These are phyloP conservation scores for Antitype chi DNA, from an alignment of 2,888 invertebrate species.

Conservation along the genomic window DNA sequence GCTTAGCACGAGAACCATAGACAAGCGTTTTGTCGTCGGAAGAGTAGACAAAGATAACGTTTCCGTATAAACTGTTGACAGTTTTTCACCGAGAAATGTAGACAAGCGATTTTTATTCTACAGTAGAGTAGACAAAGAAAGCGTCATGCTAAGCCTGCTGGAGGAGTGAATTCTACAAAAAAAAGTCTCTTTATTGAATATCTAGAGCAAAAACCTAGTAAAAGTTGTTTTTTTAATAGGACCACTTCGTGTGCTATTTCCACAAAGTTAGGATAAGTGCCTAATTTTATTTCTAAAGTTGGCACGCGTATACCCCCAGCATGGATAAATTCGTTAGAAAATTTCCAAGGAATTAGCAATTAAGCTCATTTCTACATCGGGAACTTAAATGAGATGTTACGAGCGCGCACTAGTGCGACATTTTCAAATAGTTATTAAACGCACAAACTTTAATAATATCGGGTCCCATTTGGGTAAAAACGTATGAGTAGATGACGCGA, in stretches of 20 bases:
- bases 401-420: conserved; percentile 26
- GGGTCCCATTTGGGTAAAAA: conserved; percentile 43
- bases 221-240: conserved; percentile 2
- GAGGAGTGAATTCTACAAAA: not conserved
- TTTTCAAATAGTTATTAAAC: conserved; percentile 34
- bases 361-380: conserved; percentile 44
- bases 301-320: conserved; percentile 15
- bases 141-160: too few relatives aligned
- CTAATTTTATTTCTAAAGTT: conserved; percentile 38
- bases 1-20: too few relatives aligned
- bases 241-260: conserved; percentile 18
- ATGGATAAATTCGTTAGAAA: conserved; percentile 48
- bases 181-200: conserved; percentile 9
- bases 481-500: conserved; percentile 49
- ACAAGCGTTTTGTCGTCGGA: too few relatives aligned
- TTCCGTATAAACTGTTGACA: too few relatives aligned
- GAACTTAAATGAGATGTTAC: conserved; percentile 40
- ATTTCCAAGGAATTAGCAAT: conserved; percentile 51
- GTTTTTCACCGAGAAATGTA: too few relatives aligned
- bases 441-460: conserved; percentile 49
- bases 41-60: too few relatives aligned
- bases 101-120: too few relatives aligned
- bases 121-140: too few relatives aligned
- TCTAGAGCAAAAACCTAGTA: not conserved
- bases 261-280: conserved; percentile 12